Conservation (phyloP, 2,888 invertebrate genomes). For the Abscondita cerata region DNA sequence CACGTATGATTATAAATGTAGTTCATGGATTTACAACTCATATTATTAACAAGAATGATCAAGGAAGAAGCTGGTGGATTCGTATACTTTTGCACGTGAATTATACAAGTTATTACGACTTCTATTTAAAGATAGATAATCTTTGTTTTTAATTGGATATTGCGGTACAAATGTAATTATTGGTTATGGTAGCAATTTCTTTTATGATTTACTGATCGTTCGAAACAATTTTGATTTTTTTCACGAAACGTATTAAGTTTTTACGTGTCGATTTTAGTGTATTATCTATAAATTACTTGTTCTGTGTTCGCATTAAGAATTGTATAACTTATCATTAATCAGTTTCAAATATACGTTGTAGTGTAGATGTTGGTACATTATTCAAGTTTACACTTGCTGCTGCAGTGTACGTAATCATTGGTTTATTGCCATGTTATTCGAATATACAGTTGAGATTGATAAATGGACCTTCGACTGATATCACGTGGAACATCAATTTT, state of each 20-base stretch:
- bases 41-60: conserved; percentile 24
- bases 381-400: conserved; percentile 6
- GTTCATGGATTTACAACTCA: conserved; percentile 22
- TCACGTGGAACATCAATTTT: conserved; percentile 7
- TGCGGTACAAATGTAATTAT: conserved; percentile 31
- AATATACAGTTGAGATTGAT: conserved; percentile 5
- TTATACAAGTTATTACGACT: conserved; percentile 21
- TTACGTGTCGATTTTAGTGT: too few relatives aligned
- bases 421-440: not conserved
- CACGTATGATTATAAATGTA: conserved; percentile 26
- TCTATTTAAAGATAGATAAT: conserved; percentile 30
- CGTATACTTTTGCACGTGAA: conserved; percentile 16
- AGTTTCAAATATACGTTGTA: conserved; percentile 8
- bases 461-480: not conserved
- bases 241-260: not conserved
- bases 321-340: not conserved
- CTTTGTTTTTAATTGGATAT: conserved; percentile 29
- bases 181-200: conserved; percentile 23
- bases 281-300: too few relatives aligned
- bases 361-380: conserved; percentile 4
- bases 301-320: too few relatives aligned
- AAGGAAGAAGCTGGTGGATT: conserved; percentile 17
- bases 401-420: not conserved
- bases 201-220: conserved; percentile 18
- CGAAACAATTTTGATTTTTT: conserved; percentile 17